Evolutionary conservation across 2,888 invertebrate genomes (phyloP).

Genomic region (Dorcus parallelipipedus): DNA sequence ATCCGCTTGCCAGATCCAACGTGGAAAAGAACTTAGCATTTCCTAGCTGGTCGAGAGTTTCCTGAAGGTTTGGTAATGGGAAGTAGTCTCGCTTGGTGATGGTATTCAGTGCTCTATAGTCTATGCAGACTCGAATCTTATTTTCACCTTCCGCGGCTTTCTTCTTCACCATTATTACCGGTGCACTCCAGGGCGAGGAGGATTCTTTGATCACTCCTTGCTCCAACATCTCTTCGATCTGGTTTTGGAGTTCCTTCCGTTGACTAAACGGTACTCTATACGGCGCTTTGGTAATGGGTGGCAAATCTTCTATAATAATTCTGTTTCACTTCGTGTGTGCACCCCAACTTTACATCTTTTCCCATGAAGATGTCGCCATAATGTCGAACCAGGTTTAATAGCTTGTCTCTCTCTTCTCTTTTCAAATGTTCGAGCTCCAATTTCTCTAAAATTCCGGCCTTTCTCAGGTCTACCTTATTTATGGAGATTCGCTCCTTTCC

Average conservation of each 20-base stretch:
- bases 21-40: conserved; percentile 26
- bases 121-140: conserved; percentile 16
- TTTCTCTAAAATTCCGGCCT: too few species aligned
- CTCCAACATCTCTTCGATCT: conserved; percentile 23
- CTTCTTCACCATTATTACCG: conserved; percentile 24
- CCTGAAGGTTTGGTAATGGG: too few species aligned
- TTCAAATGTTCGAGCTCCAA: too few species aligned
- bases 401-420: too few species aligned
- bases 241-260: conserved; percentile 13
- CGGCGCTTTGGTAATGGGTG: conserved; percentile 14
- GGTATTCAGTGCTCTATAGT: too few species aligned
- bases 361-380: conserved; percentile 1
- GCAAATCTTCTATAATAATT: conserved; percentile 12
- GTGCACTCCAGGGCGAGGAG: conserved; percentile 25
- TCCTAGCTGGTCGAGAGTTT: too few species aligned
- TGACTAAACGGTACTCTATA: conserved; percentile 17
- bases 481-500: too few species aligned
- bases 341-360: conserved; percentile 5
- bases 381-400: neutral
- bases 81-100: too few species aligned
- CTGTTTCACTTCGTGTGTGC: conserved; percentile 1
- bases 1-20: conserved; percentile 31
- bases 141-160: conserved; percentile 14
- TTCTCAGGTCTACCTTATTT: too few species aligned
- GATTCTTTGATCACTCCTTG: conserved; percentile 22